Conservation (phyloP, 2,888 invertebrate species). For the Rhingia rostrata region DNA sequence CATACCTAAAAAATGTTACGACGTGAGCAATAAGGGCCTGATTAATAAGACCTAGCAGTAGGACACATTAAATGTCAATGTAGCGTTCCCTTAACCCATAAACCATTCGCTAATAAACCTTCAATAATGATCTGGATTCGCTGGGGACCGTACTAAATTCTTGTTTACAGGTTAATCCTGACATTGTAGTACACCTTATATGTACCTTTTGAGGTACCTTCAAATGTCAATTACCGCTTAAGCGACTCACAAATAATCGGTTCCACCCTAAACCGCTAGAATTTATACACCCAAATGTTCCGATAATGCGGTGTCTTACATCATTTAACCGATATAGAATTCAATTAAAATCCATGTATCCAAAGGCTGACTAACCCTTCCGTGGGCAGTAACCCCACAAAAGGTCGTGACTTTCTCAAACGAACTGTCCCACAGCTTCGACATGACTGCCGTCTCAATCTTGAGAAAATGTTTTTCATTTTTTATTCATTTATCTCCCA, state of each 20-base stretch:
- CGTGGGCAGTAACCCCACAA: neutral
- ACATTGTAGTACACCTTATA: neutral
- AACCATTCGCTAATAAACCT: no score
- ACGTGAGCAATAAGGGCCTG: no score
- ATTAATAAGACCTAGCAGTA: no score
- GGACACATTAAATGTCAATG: no score
- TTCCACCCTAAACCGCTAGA: neutral
- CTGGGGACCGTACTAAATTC: conserved; percentile 39
- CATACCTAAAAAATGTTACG: no score
- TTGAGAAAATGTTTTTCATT: neutral
- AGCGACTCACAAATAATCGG: neutral
- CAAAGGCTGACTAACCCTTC: neutral
- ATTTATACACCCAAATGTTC: conserved; percentile 33
- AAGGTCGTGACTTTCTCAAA: neutral
- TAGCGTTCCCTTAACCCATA: no score
- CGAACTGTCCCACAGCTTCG: conserved; percentile 6
- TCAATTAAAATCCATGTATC: conserved; percentile 22
- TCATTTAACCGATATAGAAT: neutral
- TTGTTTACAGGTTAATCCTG: conserved; percentile 14
- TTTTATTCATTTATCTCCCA: conserved; percentile 12
- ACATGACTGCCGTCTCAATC: neutral
- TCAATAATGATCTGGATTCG: neutral
- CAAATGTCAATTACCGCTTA: conserved; percentile 19
- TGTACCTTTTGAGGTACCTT: neutral
- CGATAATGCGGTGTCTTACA: conserved; percentile 15